A percentile compares a stretch with the other conserved stretches of the same genome.
These are phyloP conservation scores for Drosophila kuntzei DNA, from an alignment of 2,888 invertebrate species.

Conservation along the genomic window DNA sequence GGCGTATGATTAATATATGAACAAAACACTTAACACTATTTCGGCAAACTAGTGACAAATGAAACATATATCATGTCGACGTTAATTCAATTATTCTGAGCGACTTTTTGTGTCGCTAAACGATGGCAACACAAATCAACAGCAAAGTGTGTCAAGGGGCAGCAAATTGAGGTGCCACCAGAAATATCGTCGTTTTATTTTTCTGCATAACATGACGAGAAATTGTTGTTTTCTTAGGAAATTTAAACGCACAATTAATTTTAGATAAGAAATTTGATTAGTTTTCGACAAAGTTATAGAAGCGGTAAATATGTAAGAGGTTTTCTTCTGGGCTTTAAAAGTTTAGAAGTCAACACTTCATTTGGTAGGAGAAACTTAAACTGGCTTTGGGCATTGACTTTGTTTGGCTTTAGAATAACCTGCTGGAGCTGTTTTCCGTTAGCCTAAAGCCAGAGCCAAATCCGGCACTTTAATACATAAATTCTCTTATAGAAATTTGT, in stretches of 20 bases:
- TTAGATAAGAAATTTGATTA: background rate
- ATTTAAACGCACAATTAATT: slow-evolving; percentile 26
- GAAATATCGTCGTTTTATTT: slow-evolving; percentile 13
- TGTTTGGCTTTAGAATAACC: slow-evolving; percentile 33
- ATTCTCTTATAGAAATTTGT: slow-evolving; percentile 39
- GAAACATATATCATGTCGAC: slow-evolving; percentile 60
- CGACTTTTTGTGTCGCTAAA: slow-evolving; percentile 50
- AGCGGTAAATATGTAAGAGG: slow-evolving; percentile 11
- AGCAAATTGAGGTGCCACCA: slow-evolving; percentile 8
- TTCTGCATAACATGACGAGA: background rate
- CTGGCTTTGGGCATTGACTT: slow-evolving; percentile 27
- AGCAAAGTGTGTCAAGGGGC: slow-evolving; percentile 13
- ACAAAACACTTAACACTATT: slow-evolving; percentile 22
- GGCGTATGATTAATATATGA: slow-evolving; percentile 46
- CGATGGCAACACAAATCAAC: slow-evolving; percentile 46
- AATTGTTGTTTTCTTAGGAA: slow-evolving; percentile 9
- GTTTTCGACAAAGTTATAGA: slow-evolving; percentile 22
- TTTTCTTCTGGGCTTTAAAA: slow-evolving; percentile 13
- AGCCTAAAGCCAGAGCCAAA: slow-evolving; percentile 24
- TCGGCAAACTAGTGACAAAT: slow-evolving; percentile 14
- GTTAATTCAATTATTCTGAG: slow-evolving; percentile 68
- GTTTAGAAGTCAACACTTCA: slow-evolving; percentile 38
- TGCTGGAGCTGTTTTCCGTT: slow-evolving; percentile 20
- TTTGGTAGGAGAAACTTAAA: slow-evolving; percentile 24
- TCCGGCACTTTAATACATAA: slow-evolving; percentile 45